Evolutionary conservation across 2,888 invertebrate genomes (phyloP), one percentile per base, ranked within the genome.

Genomic region (Folsomia candida): DNA sequence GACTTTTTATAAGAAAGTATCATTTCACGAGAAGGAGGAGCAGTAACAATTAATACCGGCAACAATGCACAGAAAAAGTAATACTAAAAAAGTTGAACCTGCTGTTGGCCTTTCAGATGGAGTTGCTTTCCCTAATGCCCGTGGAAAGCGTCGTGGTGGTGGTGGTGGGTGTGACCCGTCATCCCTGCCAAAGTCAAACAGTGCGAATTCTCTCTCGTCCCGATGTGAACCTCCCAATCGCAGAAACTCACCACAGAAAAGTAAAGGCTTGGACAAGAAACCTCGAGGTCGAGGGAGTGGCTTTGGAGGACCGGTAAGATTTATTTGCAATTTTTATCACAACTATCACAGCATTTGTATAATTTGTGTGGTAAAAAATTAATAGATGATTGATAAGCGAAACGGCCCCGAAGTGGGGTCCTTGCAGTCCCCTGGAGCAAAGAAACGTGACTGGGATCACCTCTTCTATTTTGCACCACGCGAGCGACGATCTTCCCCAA

Each of bases 371-470:
- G 37, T 14, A 37, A 14, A 14, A 9, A 26, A 64, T 68, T 74
- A 78, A 14, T 70, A 85, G 85, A 83, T 85, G 84, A 83, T 81
- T 76, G 86, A 86, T 78, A 84, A 85, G 65, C 85, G 87, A 76
- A 85, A 86, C 83, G 93, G 93, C 87, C 75, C 77, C 22, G 79
- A 78, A 71, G 67, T 89, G 84, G 92, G 92, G 86, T 93, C 93
- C 83, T 89, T 92, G 81, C 89, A 91, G 86, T 86, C 87, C 83
- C 88, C 88, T 84, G 92, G 92, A 86, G 91, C 91, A 84, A 94
- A 92, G 85, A 94, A 94, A 87, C 92, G 91, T 86, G 95, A 92
- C 85, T 87, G 93, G 85, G 94, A 93, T 85, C 93, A 95, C 88
- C 88, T 96, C 88, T 96, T 96, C 85, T 90, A 91, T 83, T 93